These are phyloP conservation scores for Chaetura pelagica DNA, from an alignment of 2,113 vertebrate species.

Conservation along the genomic window DNA sequence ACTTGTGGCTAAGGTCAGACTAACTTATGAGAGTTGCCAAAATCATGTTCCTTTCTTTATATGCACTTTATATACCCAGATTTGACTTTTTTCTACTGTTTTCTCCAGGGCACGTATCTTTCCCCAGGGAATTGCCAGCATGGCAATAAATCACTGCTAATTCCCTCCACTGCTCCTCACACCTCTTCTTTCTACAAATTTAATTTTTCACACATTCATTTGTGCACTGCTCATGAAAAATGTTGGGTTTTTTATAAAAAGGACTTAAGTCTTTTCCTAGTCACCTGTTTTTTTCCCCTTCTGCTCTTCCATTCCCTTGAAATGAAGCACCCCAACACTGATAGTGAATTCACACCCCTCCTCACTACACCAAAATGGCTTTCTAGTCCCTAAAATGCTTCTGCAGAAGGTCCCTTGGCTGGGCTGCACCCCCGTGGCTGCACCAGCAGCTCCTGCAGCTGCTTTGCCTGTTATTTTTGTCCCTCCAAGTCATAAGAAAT, in stretches of 20 bases:
- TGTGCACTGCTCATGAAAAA: neutral
- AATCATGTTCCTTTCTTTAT: conserved; percentile 33
- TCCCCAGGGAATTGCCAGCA: conserved; percentile 6
- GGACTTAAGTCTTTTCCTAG: neutral
- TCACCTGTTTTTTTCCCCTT: neutral
- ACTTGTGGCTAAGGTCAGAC: conserved; percentile 38
- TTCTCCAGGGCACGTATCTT: conserved; percentile 12
- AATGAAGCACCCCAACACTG: neutral
- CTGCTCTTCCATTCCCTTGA: neutral
- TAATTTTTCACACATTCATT: conserved; percentile 46
- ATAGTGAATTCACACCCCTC: neutral
- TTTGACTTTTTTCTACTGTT: conserved; percentile 48
- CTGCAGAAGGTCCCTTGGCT: neutral
- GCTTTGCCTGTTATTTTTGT: neutral
- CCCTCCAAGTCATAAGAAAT: neutral
- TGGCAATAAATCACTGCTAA: conserved; percentile 59
- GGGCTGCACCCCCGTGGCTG: neutral
- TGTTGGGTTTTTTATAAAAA: neutral
- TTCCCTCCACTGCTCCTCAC: conserved; percentile 51
- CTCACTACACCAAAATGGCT: neutral
- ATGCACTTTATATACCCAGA: conserved; percentile 40
- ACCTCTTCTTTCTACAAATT: conserved; percentile 42
- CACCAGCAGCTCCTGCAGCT: neutral
- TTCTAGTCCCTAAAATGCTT: neutral
- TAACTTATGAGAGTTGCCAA: conserved; percentile 40